A percentile compares a stretch with the other conserved stretches of the same genome.
phyloP scores from a whole-genome alignment of 2,888 invertebrate genomes.

The Chloroclystis v-ata region DNA sequence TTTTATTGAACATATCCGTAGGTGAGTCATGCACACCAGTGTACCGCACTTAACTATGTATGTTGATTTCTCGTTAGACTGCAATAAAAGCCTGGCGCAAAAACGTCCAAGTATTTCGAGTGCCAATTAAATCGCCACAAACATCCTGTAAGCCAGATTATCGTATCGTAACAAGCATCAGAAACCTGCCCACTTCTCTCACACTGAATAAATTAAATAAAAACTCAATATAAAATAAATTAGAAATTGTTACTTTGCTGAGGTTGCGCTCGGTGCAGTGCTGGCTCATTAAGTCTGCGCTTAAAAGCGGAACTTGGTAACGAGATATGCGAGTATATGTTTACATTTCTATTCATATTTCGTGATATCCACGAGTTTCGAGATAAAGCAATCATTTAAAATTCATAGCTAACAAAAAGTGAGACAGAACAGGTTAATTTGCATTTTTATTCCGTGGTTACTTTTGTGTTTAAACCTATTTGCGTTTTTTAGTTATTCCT shows the following conservation, averaged over 20 bases:
- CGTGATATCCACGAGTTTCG: conserved; percentile 34
- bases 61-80: conserved; percentile 50
- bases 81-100: conserved; percentile 60
- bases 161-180: conserved; percentile 74
- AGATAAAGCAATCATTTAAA: conserved; percentile 23
- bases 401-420: conserved; percentile 24
- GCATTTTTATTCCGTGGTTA: conserved; percentile 13
- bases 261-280: conserved; percentile 29
- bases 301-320: conserved; percentile 41
- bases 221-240: conserved; percentile 71
- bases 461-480: background rate
- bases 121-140: conserved; percentile 74
- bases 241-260: conserved; percentile 54
- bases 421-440: conserved; percentile 18
- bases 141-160: conserved; percentile 76
- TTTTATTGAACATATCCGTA: conserved; percentile 23
- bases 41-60: conserved; percentile 44
- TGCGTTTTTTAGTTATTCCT: background rate
- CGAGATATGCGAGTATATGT: conserved; percentile 35
- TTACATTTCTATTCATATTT: conserved; percentile 41
- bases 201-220: conserved; percentile 74
- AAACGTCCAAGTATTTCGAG: conserved; percentile 62
- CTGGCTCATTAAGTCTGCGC: conserved; percentile 57
- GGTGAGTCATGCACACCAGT: conserved; percentile 31
- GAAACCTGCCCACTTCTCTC: conserved; percentile 68